phyloP scores from a whole-genome alignment of 2,888 invertebrate species.

The Syrphus vitripennis region DNA sequence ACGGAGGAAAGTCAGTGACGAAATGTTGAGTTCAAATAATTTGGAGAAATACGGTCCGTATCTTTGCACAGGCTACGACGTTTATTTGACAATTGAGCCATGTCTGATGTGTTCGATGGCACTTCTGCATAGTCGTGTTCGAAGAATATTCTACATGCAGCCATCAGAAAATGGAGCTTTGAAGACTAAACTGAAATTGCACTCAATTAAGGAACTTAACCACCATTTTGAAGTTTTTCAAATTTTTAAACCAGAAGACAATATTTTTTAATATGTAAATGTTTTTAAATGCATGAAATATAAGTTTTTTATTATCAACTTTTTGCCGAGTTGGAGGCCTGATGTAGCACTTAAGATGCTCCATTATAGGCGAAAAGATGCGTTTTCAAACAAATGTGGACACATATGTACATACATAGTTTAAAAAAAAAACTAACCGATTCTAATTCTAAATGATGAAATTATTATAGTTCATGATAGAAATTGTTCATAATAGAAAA shows the following conservation, averaged over 20 bases:
- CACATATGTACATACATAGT: too few relatives aligned
- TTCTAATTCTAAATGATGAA: too few relatives aligned
- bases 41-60: constrained; percentile 84
- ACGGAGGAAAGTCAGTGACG: neutral
- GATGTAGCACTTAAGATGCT: too few relatives aligned
- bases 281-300: neutral
- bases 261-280: constrained; percentile 39
- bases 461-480: too few relatives aligned
- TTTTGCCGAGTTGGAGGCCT: too few relatives aligned
- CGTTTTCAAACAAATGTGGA: too few relatives aligned
- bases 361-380: too few relatives aligned
- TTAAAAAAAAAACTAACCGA: too few relatives aligned
- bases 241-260: constrained; percentile 31
- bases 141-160: constrained; percentile 89
- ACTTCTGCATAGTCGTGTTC: constrained; percentile 93
- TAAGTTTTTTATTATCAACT: too few relatives aligned
- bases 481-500: too few relatives aligned
- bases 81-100: constrained; percentile 92
- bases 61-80: constrained; percentile 93
- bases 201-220: constrained; percentile 90
- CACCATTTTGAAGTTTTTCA: constrained; percentile 94
- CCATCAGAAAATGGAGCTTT: constrained; percentile 86
- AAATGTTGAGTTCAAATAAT: constrained; percentile 75
- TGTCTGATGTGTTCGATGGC: constrained; percentile 98
- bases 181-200: constrained; percentile 87